These are phyloP conservation scores for Pachydiplax longipennis DNA, from an alignment of 2,888 invertebrate species.

Conservation along the genomic window DNA sequence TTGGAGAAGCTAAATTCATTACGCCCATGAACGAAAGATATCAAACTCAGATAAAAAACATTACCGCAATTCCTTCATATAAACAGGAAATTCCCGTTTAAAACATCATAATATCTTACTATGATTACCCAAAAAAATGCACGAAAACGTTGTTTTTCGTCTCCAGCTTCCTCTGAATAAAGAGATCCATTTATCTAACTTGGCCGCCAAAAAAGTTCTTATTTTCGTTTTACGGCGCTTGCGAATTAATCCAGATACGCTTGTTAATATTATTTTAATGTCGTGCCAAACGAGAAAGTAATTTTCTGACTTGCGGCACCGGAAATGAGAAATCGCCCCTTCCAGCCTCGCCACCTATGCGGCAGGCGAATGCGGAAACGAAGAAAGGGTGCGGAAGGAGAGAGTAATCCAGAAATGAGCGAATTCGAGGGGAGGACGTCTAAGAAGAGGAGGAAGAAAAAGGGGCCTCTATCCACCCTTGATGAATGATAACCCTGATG, in stretches of 20 bases:
- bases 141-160: too few species aligned
- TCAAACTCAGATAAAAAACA: too few species aligned
- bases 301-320: background rate
- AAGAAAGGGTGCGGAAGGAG: background rate
- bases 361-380: background rate
- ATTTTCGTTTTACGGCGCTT: background rate
- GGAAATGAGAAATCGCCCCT: constrained; percentile 10
- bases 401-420: background rate
- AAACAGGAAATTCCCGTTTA: too few species aligned
- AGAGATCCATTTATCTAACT: background rate
- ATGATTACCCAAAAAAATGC: too few species aligned
- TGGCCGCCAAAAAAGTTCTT: background rate
- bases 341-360: background rate
- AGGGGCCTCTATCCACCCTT: background rate
- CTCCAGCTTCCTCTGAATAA: too few species aligned
- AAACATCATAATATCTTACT: too few species aligned
- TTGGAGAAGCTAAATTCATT: too few species aligned
- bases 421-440: background rate
- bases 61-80: too few species aligned
- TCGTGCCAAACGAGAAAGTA: constrained; percentile 22
- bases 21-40: too few species aligned
- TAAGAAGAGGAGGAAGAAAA: background rate
- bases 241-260: background rate
- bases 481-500: constrained; percentile 33
- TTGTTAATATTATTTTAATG: constrained; percentile 30